Base-by-base conservation (phyloP, 2,797 vertebrate genomes). In the Morelia viridis region DNA sequence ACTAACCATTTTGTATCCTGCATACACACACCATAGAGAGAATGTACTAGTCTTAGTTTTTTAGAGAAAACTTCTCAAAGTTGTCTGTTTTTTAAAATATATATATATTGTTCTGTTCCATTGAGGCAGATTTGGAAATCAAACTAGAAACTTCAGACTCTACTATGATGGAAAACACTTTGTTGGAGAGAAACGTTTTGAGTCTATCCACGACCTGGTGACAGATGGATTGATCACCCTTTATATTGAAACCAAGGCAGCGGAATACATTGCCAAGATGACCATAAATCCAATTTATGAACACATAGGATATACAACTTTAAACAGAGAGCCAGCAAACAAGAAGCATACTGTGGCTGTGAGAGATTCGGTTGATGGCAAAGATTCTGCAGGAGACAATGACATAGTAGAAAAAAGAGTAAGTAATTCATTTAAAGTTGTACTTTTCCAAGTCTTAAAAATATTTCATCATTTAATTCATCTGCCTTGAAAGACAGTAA, bases 231-330 rank as follows among this genome's bases (percentile, higher is more conserved):
- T 98, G 97, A 98, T 98, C 97, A 98, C 98, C 94, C 98, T 98
- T 95, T 98, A 98, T 97, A 98, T 98, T 96, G 98, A 98, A 98
- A 98, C 98, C 96, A 98, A 98, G 97, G 98, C 98, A 95, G 98
- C 98, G 88, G 98, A 98, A 97, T 98, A 98, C 96, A 98, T 98
- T 96, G 98, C 98, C 96, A 98, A 98, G 98, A 98, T 98, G 98
- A 99, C 99, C 94, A 99, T 99, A 97, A 99, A 99, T 97, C 99
- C 99, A 93, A 99, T 99, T 97, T 99, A 99, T 94, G 99, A 99
- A 97, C 99, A 99, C 57, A 98, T 99, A 97, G 99, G 99, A 97
- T 99, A 99, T 98, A 99, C 99, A 97, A 99, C 99, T 91, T 98
- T 99, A 97, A 99, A 98, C 98, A 98, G 98, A 96, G 99, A 99